Evolutionary conservation across 2,888 invertebrate genomes (phyloP).

Genomic region (Saturnia pavonia): DNA sequence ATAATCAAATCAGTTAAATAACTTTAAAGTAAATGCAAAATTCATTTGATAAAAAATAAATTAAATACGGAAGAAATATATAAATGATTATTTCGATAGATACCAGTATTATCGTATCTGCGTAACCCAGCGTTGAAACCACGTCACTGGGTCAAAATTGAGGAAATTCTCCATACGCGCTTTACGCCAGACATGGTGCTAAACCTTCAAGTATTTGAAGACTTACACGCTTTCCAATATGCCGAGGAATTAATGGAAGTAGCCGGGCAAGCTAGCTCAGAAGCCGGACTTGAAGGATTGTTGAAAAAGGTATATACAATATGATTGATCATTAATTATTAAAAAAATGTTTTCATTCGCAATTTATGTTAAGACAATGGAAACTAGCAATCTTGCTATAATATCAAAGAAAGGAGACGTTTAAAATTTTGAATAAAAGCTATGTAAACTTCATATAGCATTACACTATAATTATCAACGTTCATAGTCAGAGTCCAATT

Average conservation of each 20-base stretch:
- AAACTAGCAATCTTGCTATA: too few species aligned
- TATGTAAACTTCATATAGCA: too few species aligned
- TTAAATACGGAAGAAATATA: neutral
- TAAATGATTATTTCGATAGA: constrained; percentile 48
- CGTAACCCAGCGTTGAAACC: constrained; percentile 89
- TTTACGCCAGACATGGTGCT: constrained; percentile 86
- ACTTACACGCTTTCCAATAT: constrained; percentile 87
- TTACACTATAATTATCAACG: too few species aligned
- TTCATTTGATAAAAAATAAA: neutral
- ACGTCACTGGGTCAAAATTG: constrained; percentile 93
- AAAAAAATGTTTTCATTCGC: neutral
- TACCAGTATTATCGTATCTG: constrained; percentile 90
- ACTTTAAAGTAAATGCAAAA: neutral
- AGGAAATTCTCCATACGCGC: constrained; percentile 87
- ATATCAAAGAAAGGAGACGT: too few species aligned
- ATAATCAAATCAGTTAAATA: too few species aligned
- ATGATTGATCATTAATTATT: neutral
- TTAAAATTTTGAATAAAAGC: too few species aligned
- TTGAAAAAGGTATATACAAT: constrained; percentile 84
- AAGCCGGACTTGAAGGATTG: constrained; percentile 90
- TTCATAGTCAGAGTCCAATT: neutral
- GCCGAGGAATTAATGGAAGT: constrained; percentile 90
- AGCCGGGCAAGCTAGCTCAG: constrained; percentile 93
- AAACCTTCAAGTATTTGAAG: constrained; percentile 86
- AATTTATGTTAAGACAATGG: too few species aligned